These are phyloP conservation scores for Taphrorychus bicolor DNA, from an alignment of 2,888 invertebrate species.

Conservation along the genomic window DNA sequence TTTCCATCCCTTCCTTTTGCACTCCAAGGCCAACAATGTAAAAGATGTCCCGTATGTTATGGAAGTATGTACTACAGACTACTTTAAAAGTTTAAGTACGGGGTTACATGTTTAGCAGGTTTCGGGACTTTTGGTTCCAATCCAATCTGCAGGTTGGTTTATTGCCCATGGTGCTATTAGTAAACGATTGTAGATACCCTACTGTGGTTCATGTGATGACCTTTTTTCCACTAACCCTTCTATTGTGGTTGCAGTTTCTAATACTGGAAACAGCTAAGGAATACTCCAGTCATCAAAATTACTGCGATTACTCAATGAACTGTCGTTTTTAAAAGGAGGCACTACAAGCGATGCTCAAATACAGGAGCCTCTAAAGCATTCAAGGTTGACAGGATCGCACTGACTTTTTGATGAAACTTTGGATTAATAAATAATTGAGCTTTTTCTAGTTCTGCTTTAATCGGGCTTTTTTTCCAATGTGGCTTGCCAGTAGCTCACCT, in stretches of 20 bases:
- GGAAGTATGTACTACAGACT: no score
- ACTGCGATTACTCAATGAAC: slow-evolving; percentile 54
- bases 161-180: slow-evolving; percentile 6
- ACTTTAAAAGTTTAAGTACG: no score
- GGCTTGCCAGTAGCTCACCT: slow-evolving; percentile 63
- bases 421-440: slow-evolving; percentile 59
- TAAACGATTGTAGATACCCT: slow-evolving; percentile 13
- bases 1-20: no score
- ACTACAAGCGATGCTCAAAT: slow-evolving; percentile 48
- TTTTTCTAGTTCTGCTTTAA: slow-evolving; percentile 59
- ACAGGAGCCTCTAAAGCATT: slow-evolving; percentile 26
- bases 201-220: slow-evolving; percentile 49
- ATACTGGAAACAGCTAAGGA: slow-evolving; percentile 22
- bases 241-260: slow-evolving; percentile 54
- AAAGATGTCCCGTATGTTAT: no score
- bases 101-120: no score
- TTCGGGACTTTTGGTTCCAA: no score
- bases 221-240: slow-evolving; percentile 50
- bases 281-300: slow-evolving; percentile 20
- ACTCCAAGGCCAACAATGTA: no score
- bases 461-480: slow-evolving; percentile 60
- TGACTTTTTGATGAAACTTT: slow-evolving; percentile 57
- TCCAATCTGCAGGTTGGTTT: slow-evolving; percentile 35
- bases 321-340: slow-evolving; percentile 61
- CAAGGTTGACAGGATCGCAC: slow-evolving; percentile 62